These are phyloP conservation scores for Melanocharis versteri DNA, from an alignment of 2,113 vertebrate species.

Conservation along the genomic window DNA sequence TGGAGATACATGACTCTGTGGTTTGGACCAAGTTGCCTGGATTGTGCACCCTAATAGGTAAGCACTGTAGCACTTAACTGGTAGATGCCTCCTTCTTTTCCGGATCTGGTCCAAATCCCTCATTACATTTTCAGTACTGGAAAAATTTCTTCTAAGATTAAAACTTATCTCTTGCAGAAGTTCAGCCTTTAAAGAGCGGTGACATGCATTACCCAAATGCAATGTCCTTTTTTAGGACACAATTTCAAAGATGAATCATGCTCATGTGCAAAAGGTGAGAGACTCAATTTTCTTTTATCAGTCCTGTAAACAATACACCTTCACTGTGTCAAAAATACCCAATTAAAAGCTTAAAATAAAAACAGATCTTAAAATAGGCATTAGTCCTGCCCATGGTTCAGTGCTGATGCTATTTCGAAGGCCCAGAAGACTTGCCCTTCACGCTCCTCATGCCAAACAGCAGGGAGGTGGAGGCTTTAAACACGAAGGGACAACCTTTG, in stretches of 20 bases:
- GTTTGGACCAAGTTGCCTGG: neutral
- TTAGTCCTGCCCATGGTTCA: neutral
- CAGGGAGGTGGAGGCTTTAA: neutral
- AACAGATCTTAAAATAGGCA: conserved; percentile 9
- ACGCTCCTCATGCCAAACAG: rapidly evolving
- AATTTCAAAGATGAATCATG: conserved; percentile 48
- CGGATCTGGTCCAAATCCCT: neutral
- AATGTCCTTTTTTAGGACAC: neutral
- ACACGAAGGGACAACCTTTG: neutral
- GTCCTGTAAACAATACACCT: neutral
- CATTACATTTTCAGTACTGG: neutral
- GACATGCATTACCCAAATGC: neutral
- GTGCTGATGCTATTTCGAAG: neutral
- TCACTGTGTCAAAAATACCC: conserved; percentile 7
- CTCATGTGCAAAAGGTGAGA: conserved; percentile 30
- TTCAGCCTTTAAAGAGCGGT: neutral
- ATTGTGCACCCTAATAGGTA: neutral
- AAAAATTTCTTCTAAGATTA: neutral
- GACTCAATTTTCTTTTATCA: conserved; percentile 47
- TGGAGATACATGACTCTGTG: neutral
- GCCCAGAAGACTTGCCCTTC: neutral
- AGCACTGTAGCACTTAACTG: neutral
- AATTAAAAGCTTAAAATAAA: conserved; percentile 52
- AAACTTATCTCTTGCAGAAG: neutral
- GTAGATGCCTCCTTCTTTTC: neutral